These are phyloP conservation scores for Leptura quadrifasciata DNA, from an alignment of 2,888 invertebrate genomes.

Conservation along the genomic window DNA sequence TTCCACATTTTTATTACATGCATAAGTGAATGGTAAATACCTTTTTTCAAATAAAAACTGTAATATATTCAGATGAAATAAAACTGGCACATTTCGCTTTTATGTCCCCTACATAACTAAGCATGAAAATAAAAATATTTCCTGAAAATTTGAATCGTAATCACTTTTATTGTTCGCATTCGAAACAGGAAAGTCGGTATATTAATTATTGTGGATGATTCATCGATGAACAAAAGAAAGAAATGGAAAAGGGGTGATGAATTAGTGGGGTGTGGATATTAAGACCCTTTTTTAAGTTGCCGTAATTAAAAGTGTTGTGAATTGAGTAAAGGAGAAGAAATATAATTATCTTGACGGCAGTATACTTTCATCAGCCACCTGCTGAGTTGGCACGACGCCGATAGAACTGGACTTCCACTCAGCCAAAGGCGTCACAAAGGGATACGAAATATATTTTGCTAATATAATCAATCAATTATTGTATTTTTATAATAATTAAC, in stretches of 20 bases:
- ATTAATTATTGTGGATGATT: conserved; percentile 56
- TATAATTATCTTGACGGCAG: conserved; percentile 70
- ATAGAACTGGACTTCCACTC: conserved; percentile 30
- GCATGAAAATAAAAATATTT: conserved; percentile 13
- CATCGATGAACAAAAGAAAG: conserved; percentile 54
- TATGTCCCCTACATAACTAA: not conserved
- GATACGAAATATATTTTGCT: not conserved
- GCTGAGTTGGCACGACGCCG: conserved; percentile 61
- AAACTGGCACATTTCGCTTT: not conserved
- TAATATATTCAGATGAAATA: not conserved
- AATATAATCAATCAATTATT: not conserved
- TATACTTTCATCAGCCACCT: conserved; percentile 70
- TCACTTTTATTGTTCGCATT: conserved; percentile 31
- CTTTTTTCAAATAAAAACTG: too few species aligned
- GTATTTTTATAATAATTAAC: too few species aligned
- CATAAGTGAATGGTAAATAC: too few species aligned
- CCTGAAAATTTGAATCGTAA: conserved; percentile 17
- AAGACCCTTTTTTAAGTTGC: conserved; percentile 65
- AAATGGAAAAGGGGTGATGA: conserved; percentile 50
- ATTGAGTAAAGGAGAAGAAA: conserved; percentile 67
- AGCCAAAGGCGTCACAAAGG: conserved; percentile 22
- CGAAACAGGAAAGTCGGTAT: conserved; percentile 41
- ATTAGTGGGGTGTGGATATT: conserved; percentile 59
- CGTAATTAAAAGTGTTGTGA: conserved; percentile 69
- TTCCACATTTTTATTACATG: too few species aligned